Evolutionary conservation across 2,113 vertebrate genomes (phyloP).

Genomic region (Herpetotheres cachinnans): DNA sequence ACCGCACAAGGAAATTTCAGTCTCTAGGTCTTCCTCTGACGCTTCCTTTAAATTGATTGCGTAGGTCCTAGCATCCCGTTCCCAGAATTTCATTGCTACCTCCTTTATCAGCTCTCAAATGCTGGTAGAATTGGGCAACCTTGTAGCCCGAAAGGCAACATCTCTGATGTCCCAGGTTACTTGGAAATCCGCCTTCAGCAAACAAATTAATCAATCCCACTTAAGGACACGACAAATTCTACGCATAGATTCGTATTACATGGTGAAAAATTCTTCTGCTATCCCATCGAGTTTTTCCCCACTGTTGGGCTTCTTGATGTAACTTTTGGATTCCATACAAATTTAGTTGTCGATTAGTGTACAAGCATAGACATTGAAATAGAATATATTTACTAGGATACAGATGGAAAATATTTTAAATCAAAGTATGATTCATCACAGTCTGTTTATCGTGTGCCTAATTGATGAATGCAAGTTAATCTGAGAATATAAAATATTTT

Average conservation of each 20-base stretch:
- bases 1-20: background rate
- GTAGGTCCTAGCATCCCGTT: rapidly evolving
- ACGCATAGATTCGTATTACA: rapidly evolving
- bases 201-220: rapidly evolving
- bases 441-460: rapidly evolving
- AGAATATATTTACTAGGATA: background rate
- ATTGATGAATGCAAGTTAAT: background rate
- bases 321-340: rapidly evolving
- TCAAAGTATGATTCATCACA: rapidly evolving
- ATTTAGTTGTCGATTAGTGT: rapidly evolving
- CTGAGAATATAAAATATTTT: background rate
- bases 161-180: background rate
- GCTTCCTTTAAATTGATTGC: background rate
- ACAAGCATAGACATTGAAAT: rapidly evolving
- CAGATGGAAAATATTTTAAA: background rate
- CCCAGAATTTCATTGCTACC: background rate
- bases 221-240: background rate
- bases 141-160: background rate
- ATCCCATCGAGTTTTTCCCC: rapidly evolving
- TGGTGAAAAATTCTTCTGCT: background rate
- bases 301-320: background rate
- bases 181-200: rapidly evolving
- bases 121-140: rapidly evolving
- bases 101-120: background rate
- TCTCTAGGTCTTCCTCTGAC: background rate